phyloP scores from a whole-genome alignment of 2,797 vertebrate genomes.

The Eutrigla gurnardus region DNA sequence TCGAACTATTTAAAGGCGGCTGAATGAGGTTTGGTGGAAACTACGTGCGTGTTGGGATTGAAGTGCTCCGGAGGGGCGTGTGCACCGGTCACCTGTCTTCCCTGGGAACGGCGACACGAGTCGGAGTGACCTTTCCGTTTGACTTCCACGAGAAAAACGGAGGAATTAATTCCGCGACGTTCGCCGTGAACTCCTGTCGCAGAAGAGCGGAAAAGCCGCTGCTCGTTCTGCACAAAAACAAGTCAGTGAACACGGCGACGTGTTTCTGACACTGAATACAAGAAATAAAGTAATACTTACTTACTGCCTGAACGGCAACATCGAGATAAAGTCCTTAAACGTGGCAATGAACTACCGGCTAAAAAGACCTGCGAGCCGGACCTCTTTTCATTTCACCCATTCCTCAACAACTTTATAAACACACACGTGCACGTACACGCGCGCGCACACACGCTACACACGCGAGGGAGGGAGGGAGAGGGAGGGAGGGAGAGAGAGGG shows the following conservation, averaged over 20 bases:
- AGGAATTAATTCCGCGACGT: not conserved
- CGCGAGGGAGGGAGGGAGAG: not conserved
- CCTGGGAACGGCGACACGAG: conserved; percentile 6
- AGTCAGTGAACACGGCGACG: not conserved
- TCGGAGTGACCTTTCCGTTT: conserved; percentile 48
- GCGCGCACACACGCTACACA: too few relatives aligned
- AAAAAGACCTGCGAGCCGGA: conserved; percentile 3
- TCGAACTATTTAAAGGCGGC: conserved; percentile 45
- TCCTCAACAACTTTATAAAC: conserved; percentile 19
- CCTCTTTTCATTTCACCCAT: conserved; percentile 14
- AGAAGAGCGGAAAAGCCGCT: not conserved
- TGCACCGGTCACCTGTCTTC: conserved; percentile 49
- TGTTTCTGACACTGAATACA: not conserved
- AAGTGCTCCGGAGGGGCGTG: conserved; percentile 17
- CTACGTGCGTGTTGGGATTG: conserved; percentile 28
- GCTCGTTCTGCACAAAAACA: not conserved
- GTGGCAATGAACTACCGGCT: not conserved
- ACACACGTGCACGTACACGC: conserved; percentile 22
- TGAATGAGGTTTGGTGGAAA: conserved; percentile 28
- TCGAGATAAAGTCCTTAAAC: conserved; percentile 3
- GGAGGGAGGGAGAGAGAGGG: not conserved
- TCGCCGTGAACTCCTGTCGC: not conserved
- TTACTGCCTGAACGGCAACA: conserved; percentile 6
- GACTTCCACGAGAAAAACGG: conserved; percentile 12
- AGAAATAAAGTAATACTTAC: conserved; percentile 47